Conservation (phyloP, 2,797 vertebrate genomes). For the Cercopithecus neglectus region DNA sequence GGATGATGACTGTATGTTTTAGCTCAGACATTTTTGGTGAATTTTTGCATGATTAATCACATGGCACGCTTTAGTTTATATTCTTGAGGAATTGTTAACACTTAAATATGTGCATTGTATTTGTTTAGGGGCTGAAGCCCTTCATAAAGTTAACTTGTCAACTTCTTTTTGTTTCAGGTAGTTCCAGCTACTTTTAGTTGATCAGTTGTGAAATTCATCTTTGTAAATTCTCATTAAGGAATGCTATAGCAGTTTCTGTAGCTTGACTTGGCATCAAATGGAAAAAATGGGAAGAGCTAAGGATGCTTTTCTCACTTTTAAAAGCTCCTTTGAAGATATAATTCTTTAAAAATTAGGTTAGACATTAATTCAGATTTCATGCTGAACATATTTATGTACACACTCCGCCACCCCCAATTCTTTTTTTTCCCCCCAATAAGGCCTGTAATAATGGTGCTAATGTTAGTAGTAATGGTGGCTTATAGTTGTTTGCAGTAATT, state of each 20-base stretch:
- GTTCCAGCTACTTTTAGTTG: neutral
- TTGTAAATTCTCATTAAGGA: neutral
- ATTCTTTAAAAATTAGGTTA: neutral
- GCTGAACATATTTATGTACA: neutral
- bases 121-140: neutral
- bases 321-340: slow-evolving; percentile 5
- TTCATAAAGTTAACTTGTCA: slow-evolving; percentile 6
- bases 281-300: neutral
- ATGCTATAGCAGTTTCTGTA: neutral
- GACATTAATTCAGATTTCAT: neutral
- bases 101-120: neutral
- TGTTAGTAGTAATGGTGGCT: neutral
- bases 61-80: neutral
- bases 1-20: neutral
- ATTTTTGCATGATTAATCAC: neutral
- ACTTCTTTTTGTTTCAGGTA: slow-evolving; percentile 5
- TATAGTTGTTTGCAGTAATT: neutral
- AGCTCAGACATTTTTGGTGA: neutral
- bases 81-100: slow-evolving; percentile 5
- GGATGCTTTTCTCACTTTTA: neutral
- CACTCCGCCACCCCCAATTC: neutral
- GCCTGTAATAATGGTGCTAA: neutral
- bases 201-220: neutral
- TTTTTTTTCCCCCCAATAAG: neutral
- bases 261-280: neutral